These are phyloP conservation scores for Tapirus terrestris DNA, from an alignment of 2,113 vertebrate genomes.

Conservation along the genomic window DNA sequence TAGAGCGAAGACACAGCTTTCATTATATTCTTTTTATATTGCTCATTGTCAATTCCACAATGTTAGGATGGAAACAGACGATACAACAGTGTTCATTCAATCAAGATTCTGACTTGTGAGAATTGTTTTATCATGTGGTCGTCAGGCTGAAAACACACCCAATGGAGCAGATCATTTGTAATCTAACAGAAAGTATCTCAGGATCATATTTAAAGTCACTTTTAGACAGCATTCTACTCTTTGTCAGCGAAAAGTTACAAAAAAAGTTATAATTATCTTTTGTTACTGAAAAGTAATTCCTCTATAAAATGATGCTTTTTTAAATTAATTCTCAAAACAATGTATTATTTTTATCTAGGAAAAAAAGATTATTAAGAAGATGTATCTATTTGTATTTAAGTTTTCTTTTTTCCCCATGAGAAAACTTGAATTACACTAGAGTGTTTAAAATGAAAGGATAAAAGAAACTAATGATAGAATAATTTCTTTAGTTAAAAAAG, in stretches of 20 bases:
- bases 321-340: background rate
- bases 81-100: background rate
- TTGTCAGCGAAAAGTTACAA: background rate
- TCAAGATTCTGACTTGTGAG: background rate
- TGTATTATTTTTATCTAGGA: background rate
- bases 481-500: constrained; percentile 7
- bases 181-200: background rate
- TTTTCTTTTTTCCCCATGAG: background rate
- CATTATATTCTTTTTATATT: background rate
- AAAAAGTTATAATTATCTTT: background rate
- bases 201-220: background rate
- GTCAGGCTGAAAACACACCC: background rate
- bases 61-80: background rate
- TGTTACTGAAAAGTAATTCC: background rate
- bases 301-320: background rate
- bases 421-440: background rate
- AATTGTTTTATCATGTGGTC: background rate
- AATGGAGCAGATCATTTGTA: background rate
- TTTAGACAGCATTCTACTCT: background rate
- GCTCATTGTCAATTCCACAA: background rate
- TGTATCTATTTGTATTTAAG: background rate
- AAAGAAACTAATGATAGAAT: background rate
- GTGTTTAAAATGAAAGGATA: background rate
- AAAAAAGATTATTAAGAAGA: background rate
- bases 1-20: background rate